Evolutionary conservation across 2,113 vertebrate genomes (phyloP), one percentile per base, ranked within the genome.

Genomic region (Lamprologus ornatipinnis): DNA sequence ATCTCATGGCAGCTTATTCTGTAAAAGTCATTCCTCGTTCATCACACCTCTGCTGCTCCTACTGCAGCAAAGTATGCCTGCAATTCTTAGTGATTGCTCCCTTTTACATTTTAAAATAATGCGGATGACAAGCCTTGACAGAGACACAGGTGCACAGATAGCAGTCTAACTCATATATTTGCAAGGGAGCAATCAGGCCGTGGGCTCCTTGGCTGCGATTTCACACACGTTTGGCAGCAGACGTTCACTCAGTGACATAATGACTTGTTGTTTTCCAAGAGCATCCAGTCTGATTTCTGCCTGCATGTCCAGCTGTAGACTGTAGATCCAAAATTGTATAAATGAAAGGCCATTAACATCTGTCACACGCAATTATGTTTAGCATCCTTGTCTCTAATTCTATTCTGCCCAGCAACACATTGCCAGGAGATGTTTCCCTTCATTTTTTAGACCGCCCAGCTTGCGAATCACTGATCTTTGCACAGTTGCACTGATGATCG

Each of bases 281-380:
- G 89, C 54, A 88, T 84, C 89, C 87, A 42, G 82, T 93, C 82
- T 26, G 21, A 82, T 89, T 87, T 9, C 86, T 21, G 65, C 70
- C 81, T 90, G 54, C 73, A 33, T 63, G 23, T 87, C 90, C 92
- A 87, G 88, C 92, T 94, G 87, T 51, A 87, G 14, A 89, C 81
- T 82, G 87, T 19, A 84, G 82, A 87, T 89, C 85, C 89, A 92
- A 88, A 93, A 91, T 80, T 83, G 84, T 92, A 82, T 82, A 90
- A 95, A 95, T 94, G 93, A 95, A 93, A 93, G 85, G 85, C 92
- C 51, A 95, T 96, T 96, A 96, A 88, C 91, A 90, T 86, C 86
- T 94, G 94, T 94, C 95, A 92, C 94, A 94, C 70, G 54, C 91
- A 92, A 91, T 96, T 95, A 94, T 90, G 91, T 93, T 96, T 85